A percentile compares a stretch with the other conserved stretches of the same genome.
Conservation (phyloP, 2,797 vertebrate species). For the Jordanella pulchra region DNA sequence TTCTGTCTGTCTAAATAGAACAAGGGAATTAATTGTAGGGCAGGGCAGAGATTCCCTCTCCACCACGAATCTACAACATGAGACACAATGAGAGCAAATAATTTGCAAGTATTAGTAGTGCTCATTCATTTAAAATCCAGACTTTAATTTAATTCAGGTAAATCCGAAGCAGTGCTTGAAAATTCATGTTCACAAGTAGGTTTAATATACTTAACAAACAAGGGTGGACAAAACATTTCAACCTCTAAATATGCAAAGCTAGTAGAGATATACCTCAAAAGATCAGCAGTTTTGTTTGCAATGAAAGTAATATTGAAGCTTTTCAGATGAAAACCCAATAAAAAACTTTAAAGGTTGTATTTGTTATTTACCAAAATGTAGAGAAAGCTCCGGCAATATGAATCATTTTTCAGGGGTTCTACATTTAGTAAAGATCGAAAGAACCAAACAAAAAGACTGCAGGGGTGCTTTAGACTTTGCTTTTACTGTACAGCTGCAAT, state of each 20-base stretch:
- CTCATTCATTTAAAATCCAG: background rate
- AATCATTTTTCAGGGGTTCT: too few relatives aligned
- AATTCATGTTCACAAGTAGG: background rate
- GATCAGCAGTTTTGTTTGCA: background rate
- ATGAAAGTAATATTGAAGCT: background rate
- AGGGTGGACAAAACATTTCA: background rate
- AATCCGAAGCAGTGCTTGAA: background rate
- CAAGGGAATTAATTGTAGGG: background rate
- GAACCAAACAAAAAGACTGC: constrained; percentile 38
- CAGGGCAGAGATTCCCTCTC: too few relatives aligned
- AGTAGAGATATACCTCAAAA: background rate
- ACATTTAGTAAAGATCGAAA: constrained; percentile 23
- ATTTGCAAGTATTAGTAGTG: background rate
- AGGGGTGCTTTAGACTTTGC: constrained; percentile 39
- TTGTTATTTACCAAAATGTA: background rate
- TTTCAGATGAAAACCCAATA: background rate
- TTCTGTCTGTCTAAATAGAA: background rate
- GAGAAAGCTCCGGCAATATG: background rate
- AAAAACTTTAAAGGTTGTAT: background rate
- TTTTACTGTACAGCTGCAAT: constrained; percentile 49
- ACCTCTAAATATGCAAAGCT: background rate
- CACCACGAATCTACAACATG: too few relatives aligned
- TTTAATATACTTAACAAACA: background rate
- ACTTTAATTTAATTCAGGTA: background rate
- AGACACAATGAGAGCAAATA: background rate